These are phyloP conservation scores for Drosophila mojavensis DNA, from an alignment of 1,140 invertebrate species.

Conservation along the genomic window DNA sequence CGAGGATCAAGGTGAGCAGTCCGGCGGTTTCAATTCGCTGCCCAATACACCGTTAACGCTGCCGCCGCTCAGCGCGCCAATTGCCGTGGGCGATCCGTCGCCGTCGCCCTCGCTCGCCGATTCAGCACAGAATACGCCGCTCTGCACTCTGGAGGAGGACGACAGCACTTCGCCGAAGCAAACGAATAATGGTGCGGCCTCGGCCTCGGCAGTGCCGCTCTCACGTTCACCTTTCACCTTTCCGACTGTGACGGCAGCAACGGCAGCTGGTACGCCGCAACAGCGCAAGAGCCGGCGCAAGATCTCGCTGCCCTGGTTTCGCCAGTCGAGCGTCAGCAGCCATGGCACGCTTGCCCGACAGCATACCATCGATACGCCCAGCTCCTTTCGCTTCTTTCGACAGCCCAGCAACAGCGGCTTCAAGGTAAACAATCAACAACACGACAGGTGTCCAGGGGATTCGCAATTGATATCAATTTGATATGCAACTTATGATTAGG, in stretches of 20 bases:
- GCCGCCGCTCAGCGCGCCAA: slow-evolving; percentile 62
- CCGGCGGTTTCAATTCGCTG: slow-evolving; percentile 45
- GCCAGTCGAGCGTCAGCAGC: slow-evolving; percentile 89
- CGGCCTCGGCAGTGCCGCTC: slow-evolving; percentile 32
- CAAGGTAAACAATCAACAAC: slow-evolving; percentile 82
- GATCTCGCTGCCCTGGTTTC: slow-evolving; percentile 95
- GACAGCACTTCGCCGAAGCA: slow-evolving; percentile 63
- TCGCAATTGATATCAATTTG: background rate
- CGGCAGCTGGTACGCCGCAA: slow-evolving; percentile 80
- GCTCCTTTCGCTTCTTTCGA: slow-evolving; percentile 87
- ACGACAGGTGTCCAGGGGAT: background rate
- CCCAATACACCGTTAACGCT: slow-evolving; percentile 67
- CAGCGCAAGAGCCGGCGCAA: slow-evolving; percentile 90
- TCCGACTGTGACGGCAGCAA: slow-evolving; percentile 44
- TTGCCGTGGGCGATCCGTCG: slow-evolving; percentile 70
- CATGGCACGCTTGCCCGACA: slow-evolving; percentile 91
- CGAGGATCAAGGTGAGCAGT: slow-evolving; percentile 8
- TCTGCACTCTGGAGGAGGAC: slow-evolving; percentile 70
- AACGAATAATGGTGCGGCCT: slow-evolving; percentile 26
- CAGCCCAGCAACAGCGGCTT: slow-evolving; percentile 80
- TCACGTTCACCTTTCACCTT: slow-evolving; percentile 74
- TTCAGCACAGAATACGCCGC: slow-evolving; percentile 70
- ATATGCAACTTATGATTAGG: background rate
- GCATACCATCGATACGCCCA: slow-evolving; percentile 95
- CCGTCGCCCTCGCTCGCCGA: slow-evolving; percentile 71